Base-by-base conservation (phyloP, 2,797 vertebrate genomes). In the Ctenochaetus hawaiiensis region DNA sequence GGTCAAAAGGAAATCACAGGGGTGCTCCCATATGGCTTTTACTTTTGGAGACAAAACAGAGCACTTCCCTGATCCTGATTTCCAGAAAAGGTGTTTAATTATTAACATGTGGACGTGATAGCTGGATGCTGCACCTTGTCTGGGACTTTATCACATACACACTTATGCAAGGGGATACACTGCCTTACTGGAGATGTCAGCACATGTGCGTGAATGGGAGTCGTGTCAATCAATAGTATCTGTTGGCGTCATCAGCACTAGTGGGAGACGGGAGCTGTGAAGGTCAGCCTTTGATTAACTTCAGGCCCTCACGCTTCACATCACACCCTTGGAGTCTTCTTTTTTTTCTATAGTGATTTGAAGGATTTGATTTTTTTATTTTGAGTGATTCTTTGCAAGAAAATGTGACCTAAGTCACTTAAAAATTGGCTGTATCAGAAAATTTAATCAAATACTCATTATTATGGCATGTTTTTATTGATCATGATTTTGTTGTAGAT, bases 51-150 rank as follows among this genome's bases (percentile, higher is more conserved):
- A 70, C 76, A 73, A 80, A 75, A 80, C 79, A 58, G 43, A 85
- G 39, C 63, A 44, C 72, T 83, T 80, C 41, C 64, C 67, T 43
- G 67, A 80, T 84, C 48, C 58, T 75, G 76, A 82, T 79, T 91
- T 90, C 70, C 39, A 81, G 86, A 87, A 78, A 81, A 83, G 75
- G 60, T 64, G 60, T 79, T 93, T 26, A 91, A 91, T 92, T 88
- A 91, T 92, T 91, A 84, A 93, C 67, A 53, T 20, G 47, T 81
- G 72, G 72, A 70, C 11, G 69, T 53, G 72, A 69, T 67, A 51
- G 64, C 64, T 58, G 61, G 53, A 52, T 39, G 61, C 73, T 68
- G 79, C 73, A 73, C 45, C 39, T 68, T 81, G 74, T 68, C 47
- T 80, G 71, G 47, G 65, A 54, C 23, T 17, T 34, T 34, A 68